Evolutionary conservation across 1,140 invertebrate genomes (phyloP).

Genomic region (Cepaea nemoralis): DNA sequence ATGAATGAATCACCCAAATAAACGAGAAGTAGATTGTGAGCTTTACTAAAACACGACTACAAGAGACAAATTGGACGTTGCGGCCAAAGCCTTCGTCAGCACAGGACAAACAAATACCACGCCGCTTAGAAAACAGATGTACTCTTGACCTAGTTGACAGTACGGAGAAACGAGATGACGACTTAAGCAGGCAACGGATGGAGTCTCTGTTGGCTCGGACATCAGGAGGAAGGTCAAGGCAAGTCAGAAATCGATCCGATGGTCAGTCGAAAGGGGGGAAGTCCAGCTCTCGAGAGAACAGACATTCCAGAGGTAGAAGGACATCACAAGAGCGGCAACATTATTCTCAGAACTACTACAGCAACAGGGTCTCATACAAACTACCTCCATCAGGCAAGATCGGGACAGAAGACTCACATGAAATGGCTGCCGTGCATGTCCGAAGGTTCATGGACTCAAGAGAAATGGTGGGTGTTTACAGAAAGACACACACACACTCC

Average conservation of each 20-base stretch:
- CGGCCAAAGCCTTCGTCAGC: too few relatives aligned
- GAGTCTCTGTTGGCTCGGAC: neutral
- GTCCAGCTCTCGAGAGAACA: neutral
- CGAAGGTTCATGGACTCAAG: conserved; percentile 6
- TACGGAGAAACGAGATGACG: neutral
- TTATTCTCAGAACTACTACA: neutral
- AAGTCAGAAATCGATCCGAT: neutral
- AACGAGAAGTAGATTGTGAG: too few relatives aligned
- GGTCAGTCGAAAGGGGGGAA: neutral
- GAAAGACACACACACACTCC: neutral
- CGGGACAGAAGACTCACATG: neutral
- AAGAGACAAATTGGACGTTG: too few relatives aligned
- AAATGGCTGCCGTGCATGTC: neutral
- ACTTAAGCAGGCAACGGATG: neutral
- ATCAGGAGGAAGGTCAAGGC: neutral
- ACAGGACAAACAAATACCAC: too few relatives aligned
- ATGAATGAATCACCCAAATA: too few relatives aligned
- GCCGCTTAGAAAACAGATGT: too few relatives aligned
- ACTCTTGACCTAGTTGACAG: neutral
- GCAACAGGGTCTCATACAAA: neutral
- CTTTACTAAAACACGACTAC: too few relatives aligned
- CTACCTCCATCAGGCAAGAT: neutral
- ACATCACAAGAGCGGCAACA: neutral
- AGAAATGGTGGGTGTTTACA: conserved; percentile 7
- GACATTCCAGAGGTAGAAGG: too few relatives aligned